Evolutionary conservation across 1,140 invertebrate genomes (phyloP).

Genomic region (Aphelenchoides avenae): DNA sequence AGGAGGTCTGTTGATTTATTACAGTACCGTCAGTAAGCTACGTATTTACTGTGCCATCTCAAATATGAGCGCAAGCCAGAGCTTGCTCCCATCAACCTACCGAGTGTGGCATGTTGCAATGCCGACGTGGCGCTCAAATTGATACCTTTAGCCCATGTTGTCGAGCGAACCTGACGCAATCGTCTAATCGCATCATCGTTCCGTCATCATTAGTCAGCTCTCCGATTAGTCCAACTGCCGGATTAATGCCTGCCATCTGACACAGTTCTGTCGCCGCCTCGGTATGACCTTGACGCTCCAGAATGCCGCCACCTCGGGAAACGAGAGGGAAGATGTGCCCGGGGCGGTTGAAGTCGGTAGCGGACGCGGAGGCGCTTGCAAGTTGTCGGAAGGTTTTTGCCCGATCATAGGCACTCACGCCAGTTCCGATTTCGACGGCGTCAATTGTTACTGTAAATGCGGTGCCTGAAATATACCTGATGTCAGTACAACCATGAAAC

Average conservation of each 20-base stretch:
- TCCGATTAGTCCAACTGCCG: slow-evolving; percentile 8
- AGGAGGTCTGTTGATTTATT: no score
- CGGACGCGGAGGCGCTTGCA: neutral
- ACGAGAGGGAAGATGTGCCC: neutral
- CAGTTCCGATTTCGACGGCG: neutral
- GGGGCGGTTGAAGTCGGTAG: neutral
- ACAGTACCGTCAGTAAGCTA: no score
- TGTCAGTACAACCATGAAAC: no score
- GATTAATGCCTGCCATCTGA: neutral
- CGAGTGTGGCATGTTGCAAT: no score
- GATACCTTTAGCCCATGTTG: neutral
- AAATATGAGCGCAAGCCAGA: no score
- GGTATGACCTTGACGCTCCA: slow-evolving; percentile 15
- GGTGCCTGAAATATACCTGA: neutral
- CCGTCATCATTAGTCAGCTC: slow-evolving; percentile 17
- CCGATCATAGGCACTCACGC: neutral
- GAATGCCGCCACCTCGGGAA: slow-evolving; percentile 6
- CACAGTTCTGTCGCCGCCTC: neutral
- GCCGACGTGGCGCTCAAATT: no score
- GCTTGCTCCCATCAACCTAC: no score
- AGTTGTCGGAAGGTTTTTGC: neutral
- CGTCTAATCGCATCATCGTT: slow-evolving; percentile 11
- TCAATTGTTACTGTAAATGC: neutral
- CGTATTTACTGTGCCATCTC: no score
- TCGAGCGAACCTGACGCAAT: neutral